Base-by-base conservation (phyloP, 35 echinoderm and acorn worm species). In the Ptychodera flava region DNA sequence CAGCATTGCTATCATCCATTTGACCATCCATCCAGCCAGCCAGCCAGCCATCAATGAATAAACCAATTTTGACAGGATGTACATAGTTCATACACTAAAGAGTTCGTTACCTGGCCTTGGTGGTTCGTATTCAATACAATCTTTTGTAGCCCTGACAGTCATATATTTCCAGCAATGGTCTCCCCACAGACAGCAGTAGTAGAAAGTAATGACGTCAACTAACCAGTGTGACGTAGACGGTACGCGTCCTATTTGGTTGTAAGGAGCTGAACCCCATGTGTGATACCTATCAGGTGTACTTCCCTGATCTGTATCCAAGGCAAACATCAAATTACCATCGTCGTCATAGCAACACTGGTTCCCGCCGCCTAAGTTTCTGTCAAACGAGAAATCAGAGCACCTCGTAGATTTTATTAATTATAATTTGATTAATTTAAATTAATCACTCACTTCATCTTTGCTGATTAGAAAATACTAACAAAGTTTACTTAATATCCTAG, bases 201-300 rank as follows among this genome's bases (percentile, higher is more conserved):
- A 88, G 80, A 82, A 88, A 15, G 87, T 82, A 34, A 88, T 82
- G 87, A 88, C 87, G 37, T 88, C 87, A 88, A 81, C 78, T n/a
- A 33, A 37, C 87, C 87, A 88, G 31, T 88, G 87, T 1, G 87
- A 88, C 15, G 81, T 78, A 22, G 87, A 88, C 0, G 87, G 87
- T 31, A 90, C 89, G 77, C 84, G 84, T 45, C 36, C 83, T 0
- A 29, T 76, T 34, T 38, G 15, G 1, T 52, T 29, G 79, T 88
- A 88, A 12, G 87, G 87, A 15, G 33, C 34, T 31, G 87, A 88
- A 12, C 87, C 87, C 87, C 87, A 88, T 0, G 81, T 80, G 37
- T 88, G 87, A 28, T 35, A 82, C 28, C 87, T 81, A 34, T 88
- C 87, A 31, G 31, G 80, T 30, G 87, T 88, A 32, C 87, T 88